Evolutionary conservation across 2,797 vertebrate species (phyloP).

Genomic region (Lepilemur septentrionalis): DNA sequence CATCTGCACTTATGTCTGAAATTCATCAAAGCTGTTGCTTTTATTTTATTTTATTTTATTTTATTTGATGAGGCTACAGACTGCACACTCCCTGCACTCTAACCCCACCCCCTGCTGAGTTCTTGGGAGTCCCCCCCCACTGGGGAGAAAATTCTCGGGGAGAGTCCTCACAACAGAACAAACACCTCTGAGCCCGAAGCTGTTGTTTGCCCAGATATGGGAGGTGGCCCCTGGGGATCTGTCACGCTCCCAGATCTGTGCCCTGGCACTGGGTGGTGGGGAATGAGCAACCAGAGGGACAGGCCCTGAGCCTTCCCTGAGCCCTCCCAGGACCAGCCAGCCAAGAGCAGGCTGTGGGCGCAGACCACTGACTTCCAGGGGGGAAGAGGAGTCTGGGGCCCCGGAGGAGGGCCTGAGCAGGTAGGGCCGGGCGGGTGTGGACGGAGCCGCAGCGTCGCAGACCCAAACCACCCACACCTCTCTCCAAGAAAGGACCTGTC

Average conservation of each 20-base stretch:
- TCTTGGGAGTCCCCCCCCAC: background rate
- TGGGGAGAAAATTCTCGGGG: background rate
- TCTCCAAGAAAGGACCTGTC: background rate
- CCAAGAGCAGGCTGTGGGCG: background rate
- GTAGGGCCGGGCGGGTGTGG: background rate
- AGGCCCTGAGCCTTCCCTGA: background rate
- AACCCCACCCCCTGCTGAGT: fast-evolving
- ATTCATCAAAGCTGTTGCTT: background rate
- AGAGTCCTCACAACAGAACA: background rate
- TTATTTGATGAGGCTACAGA: background rate
- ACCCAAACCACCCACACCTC: background rate
- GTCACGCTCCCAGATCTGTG: background rate
- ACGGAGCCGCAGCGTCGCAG: too few relatives aligned
- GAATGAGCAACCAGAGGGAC: background rate
- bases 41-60: background rate
- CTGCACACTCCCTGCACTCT: background rate
- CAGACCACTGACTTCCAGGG: fast-evolving
- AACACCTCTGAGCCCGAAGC: too few relatives aligned
- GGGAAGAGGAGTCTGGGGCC: background rate
- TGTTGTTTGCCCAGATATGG: background rate
- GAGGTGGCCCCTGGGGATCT: background rate
- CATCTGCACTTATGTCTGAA: background rate
- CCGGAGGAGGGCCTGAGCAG: background rate
- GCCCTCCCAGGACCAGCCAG: background rate
- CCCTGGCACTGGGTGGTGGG: fast-evolving